Evolutionary conservation across 2,888 invertebrate species (phyloP), one percentile per base, ranked within the genome.

Genomic region (Hypsopygia costalis): DNA sequence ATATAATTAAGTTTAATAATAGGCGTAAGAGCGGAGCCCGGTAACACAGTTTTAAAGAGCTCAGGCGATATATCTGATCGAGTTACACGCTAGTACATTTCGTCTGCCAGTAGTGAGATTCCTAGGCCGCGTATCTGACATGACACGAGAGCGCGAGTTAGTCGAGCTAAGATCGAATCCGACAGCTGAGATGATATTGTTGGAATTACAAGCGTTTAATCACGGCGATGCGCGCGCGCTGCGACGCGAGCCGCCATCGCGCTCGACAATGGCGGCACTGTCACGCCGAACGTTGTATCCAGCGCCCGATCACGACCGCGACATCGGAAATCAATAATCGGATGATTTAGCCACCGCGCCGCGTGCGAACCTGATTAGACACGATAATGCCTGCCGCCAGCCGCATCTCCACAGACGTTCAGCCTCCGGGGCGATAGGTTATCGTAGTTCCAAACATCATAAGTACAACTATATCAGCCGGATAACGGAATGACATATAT

Each of bases 291-390:
- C 77, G 74, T 66, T 69, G 77, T 64, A 69, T 70, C 75, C 72
- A 64, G 77, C 73, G 81, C 76, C 72, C 72, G 86, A 83, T 87
- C 88, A 88, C 87, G 88, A 88, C 85, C 86, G 85, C 82, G 83
- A 86, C 88, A 85, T 86, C 74, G 81, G 82, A 86, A 87, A 87
- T 88, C 88, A 88, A 87, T 88, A 88, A 88, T 82, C 83, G 86
- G 70, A 85, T 86, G 85, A 87, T 87, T 87, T 83, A 85, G 87
- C 87, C 87, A 86, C 86, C 71, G 87, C 81, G 76, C 83, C 86
- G 83, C 87, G 85, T 88, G 86, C 86, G 86, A 86, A 86, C 82
- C 82, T 81, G 87, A 88, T 87, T 86, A 82, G 86, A 81, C 78
- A 82, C 83, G 86, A 87, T 85, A 83, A 71, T 78, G 76, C 75